Base-by-base conservation (phyloP, 2,113 vertebrate species). In the Cygnus atratus region DNA sequence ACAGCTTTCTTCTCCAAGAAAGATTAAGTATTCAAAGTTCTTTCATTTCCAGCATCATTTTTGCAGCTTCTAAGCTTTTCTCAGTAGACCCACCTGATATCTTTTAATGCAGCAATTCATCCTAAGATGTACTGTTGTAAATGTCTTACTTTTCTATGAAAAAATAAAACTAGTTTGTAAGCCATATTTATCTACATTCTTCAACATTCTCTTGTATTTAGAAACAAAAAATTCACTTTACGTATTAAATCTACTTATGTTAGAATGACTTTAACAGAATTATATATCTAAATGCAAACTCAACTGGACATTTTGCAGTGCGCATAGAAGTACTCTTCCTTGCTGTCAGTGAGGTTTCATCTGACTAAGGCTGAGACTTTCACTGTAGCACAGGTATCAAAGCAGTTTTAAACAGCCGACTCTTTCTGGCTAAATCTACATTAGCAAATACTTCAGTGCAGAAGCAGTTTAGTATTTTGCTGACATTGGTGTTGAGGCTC, bases 1-100 rank as follows among this genome's bases (percentile, higher is more conserved):
- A 89, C 89, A 97, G 87, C 25, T 92, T 90, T 80, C 93, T 93
- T 82, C 50, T 67, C 46, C 50, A 76, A 55, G 62, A 87, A 85
- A 68, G 31, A 80, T 37, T 31, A 91, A 76, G 58, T 66, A 70
- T 80, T 73, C 9, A n/a, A 68, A 85, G 63, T 13, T 89, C 41
- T 62, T 90, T 87, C 48, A 13, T 35, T 92, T 72, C 33, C 73
- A 85, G 25, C 4, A 9, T 73, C 88, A 76, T 82, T 72, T 92
- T 54, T 89, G 67, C 48, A 95, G 54, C 44, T 66, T 73, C 48
- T 70, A 68, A 54, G 50, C 19, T 83, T 90, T 92, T 83, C 54
- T 68, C 48, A 82, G 74, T 28, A 89, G 57, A 70, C 13, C 19
- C 73, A 14, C 57, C 26, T 89, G 48, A 84, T 41, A 4, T 65